phyloP scores from a whole-genome alignment of 23 tunicate species.

The Ascidia mentula region DNA sequence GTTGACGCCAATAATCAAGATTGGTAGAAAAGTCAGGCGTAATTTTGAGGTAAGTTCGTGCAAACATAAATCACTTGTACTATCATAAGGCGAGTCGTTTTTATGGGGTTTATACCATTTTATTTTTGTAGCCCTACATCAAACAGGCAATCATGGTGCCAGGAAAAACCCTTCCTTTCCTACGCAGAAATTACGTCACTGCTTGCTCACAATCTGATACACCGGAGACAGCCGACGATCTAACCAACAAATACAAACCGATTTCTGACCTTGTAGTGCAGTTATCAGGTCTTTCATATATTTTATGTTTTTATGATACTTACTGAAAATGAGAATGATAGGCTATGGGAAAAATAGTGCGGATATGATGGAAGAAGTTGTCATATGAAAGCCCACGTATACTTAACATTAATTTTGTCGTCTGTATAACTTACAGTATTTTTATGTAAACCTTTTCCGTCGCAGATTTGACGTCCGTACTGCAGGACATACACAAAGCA shows the following conservation, averaged over 20 bases:
- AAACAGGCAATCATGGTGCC: slow-evolving; percentile 6
- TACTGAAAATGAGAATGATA: too few relatives aligned
- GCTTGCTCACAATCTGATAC: slow-evolving; percentile 17
- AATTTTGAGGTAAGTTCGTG: neutral
- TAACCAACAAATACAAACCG: slow-evolving; percentile 13
- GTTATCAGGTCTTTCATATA: slow-evolving; percentile 18
- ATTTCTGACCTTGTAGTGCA: slow-evolving; percentile 13
- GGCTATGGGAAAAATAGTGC: too few relatives aligned
- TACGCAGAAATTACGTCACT: slow-evolving; percentile 10
- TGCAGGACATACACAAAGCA: slow-evolving; percentile 39
- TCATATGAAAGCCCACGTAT: too few relatives aligned
- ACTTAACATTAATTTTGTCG: too few relatives aligned
- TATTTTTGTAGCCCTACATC: slow-evolving; percentile 1
- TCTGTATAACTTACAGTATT: too few relatives aligned
- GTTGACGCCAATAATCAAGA: neutral
- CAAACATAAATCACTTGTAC: neutral
- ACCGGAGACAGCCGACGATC: neutral
- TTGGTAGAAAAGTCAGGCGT: neutral
- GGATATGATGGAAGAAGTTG: too few relatives aligned
- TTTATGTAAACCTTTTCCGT: too few relatives aligned
- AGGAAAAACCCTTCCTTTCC: slow-evolving; percentile 9
- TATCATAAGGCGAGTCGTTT: neutral
- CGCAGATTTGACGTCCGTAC: slow-evolving; percentile 43
- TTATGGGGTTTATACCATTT: neutral
- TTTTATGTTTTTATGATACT: too few relatives aligned